phyloP scores from a whole-genome alignment of 1,140 invertebrate species.

The Magallana angulata region DNA sequence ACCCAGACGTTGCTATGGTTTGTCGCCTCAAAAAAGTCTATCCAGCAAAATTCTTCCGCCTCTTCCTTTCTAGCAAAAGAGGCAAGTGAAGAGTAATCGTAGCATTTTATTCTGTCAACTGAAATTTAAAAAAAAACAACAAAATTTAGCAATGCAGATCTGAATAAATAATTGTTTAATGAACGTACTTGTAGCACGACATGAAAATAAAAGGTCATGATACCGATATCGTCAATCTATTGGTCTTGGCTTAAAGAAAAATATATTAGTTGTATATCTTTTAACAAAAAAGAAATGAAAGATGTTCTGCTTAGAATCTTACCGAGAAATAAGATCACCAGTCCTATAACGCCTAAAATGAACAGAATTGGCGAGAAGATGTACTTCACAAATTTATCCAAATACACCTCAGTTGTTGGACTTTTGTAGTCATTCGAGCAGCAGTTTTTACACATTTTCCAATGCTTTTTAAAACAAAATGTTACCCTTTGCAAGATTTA shows the following conservation, averaged over 20 bases:
- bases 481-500: no score
- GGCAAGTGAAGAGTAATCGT: background rate
- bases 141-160: no score
- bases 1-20: background rate
- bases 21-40: conserved; percentile 37
- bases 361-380: conserved; percentile 44
- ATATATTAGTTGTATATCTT: no score
- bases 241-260: no score
- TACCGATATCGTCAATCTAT: no score
- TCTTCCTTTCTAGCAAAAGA: background rate
- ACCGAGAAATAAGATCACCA: conserved; percentile 54
- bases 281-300: no score
- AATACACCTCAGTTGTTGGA: conserved; percentile 51
- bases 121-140: background rate
- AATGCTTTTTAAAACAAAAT: background rate
- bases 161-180: no score
- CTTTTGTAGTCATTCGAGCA: background rate
- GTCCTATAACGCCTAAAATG: conserved; percentile 31
- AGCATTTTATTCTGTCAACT: conserved; percentile 55
- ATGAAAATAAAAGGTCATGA: no score
- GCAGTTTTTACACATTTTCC: background rate
- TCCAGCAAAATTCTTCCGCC: conserved; percentile 53
- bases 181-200: no score
- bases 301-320: background rate
- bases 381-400: conserved; percentile 55